A percentile compares a stretch with the other conserved stretches of the same genome.
Conservation (phyloP, 2,888 invertebrate species). For the Hartigia nigra region DNA sequence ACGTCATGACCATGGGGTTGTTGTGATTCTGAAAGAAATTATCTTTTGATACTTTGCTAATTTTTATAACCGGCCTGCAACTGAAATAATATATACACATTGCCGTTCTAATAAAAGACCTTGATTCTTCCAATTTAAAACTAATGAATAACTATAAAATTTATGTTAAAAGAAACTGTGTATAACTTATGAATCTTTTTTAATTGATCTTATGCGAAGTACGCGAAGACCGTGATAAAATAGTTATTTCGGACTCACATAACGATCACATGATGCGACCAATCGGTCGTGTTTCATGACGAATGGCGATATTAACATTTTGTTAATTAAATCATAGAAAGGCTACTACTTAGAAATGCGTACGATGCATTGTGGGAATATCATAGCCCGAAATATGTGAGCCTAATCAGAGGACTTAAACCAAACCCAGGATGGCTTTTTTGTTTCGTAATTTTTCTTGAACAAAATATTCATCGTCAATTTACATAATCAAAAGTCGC, state of each 20-base stretch:
- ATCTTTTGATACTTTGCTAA: too few relatives aligned
- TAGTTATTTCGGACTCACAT: background rate
- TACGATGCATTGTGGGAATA: constrained; percentile 5
- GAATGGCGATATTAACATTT: background rate
- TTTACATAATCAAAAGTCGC: background rate
- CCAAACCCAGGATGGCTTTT: background rate
- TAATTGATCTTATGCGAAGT: background rate
- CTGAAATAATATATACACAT: too few relatives aligned
- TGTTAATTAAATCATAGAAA: constrained; percentile 17
- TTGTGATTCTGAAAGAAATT: too few relatives aligned
- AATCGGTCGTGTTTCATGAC: background rate
- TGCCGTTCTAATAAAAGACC: too few relatives aligned
- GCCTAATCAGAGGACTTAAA: background rate
- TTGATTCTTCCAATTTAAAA: too few relatives aligned
- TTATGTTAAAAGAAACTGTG: too few relatives aligned
- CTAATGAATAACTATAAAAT: too few relatives aligned
- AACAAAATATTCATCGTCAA: background rate
- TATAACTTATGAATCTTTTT: background rate
- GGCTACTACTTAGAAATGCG: constrained; percentile 38
- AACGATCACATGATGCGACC: background rate
- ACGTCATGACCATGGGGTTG: constrained; percentile 10
- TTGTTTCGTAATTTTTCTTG: background rate
- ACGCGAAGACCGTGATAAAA: background rate
- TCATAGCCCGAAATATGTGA: constrained; percentile 14
- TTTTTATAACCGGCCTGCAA: too few relatives aligned